Percentiles rank a stretch among this genome's conserved stretches.
These are phyloP conservation scores for Laspeyria flexula DNA, from an alignment of 2,888 invertebrate genomes.

Conservation along the genomic window DNA sequence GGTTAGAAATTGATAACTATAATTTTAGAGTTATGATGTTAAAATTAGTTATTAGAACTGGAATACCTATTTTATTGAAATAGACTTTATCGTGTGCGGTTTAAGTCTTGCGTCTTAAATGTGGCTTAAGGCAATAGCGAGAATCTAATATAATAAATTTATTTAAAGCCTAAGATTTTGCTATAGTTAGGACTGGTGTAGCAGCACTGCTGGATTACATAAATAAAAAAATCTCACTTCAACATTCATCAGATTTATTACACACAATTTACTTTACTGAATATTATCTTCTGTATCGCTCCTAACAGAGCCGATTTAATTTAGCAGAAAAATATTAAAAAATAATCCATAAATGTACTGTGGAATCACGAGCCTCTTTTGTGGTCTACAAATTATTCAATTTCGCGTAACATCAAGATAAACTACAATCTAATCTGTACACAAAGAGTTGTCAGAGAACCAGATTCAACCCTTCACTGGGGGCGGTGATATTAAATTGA, in stretches of 20 bases:
- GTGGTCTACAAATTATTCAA: constrained; percentile 74
- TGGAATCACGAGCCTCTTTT: constrained; percentile 57
- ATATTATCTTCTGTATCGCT: constrained; percentile 7
- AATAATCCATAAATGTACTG: constrained; percentile 51
- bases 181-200: too few relatives aligned
- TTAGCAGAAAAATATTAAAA: constrained; percentile 43
- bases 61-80: not conserved
- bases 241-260: too few relatives aligned
- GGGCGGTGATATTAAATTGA: constrained; percentile 82
- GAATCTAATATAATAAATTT: too few relatives aligned
- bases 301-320: constrained; percentile 34
- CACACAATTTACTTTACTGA: too few relatives aligned
- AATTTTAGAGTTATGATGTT: not conserved
- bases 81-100: too few relatives aligned
- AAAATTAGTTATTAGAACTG: not conserved
- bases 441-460: constrained; percentile 68
- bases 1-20: not conserved
- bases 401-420: constrained; percentile 83
- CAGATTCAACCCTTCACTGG: constrained; percentile 77
- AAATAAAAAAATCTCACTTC: too few relatives aligned
- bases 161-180: too few relatives aligned
- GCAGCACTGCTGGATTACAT: too few relatives aligned
- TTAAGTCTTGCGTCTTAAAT: too few relatives aligned
- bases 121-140: too few relatives aligned
- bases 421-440: constrained; percentile 66